Percentiles rank a stretch among this genome's conserved stretches.
Conservation (phyloP, 2,888 invertebrate genomes). For the Lasioglossum lativentre region DNA sequence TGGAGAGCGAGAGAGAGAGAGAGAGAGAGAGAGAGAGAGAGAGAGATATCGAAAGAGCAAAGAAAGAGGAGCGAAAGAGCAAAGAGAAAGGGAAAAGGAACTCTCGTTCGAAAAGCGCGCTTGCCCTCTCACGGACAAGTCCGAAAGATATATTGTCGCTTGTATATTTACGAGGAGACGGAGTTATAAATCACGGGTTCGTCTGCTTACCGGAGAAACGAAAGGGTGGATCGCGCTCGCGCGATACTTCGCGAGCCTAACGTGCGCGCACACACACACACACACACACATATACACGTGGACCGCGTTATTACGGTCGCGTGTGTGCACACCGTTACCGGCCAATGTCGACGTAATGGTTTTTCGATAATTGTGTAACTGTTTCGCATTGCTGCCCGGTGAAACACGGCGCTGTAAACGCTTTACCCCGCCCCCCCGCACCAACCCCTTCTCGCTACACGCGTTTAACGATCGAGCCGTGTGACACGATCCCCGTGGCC, state of each 20-base stretch:
- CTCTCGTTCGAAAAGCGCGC: slow-evolving; percentile 69
- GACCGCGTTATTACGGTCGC: slow-evolving; percentile 7
- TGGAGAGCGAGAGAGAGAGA: too few species aligned
- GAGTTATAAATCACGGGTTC: slow-evolving; percentile 75
- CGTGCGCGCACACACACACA: neutral
- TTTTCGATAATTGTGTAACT: slow-evolving; percentile 77
- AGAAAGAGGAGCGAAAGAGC: neutral
- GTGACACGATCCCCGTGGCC: slow-evolving; percentile 45
- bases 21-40: neutral
- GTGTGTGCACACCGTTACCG: slow-evolving; percentile 49
- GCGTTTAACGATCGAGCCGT: slow-evolving; percentile 62
- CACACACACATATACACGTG: neutral
- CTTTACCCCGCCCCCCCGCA: slow-evolving; percentile 51
- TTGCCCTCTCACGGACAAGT: slow-evolving; percentile 60
- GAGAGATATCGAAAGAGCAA: neutral
- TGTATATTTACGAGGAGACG: slow-evolving; percentile 70
- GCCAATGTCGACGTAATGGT: slow-evolving; percentile 73
- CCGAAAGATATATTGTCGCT: slow-evolving; percentile 66
- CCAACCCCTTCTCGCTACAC: neutral
- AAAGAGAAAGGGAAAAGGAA: slow-evolving; percentile 43
- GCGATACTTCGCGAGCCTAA: slow-evolving; percentile 3
- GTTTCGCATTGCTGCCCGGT: slow-evolving; percentile 73
- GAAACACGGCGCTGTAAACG: slow-evolving; percentile 70
- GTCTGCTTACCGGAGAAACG: slow-evolving; percentile 70
- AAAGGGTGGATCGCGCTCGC: slow-evolving; percentile 24